These are phyloP conservation scores for Sebastiscus albofasciatus DNA, from an alignment of 2,797 vertebrate species.

Conservation along the genomic window DNA sequence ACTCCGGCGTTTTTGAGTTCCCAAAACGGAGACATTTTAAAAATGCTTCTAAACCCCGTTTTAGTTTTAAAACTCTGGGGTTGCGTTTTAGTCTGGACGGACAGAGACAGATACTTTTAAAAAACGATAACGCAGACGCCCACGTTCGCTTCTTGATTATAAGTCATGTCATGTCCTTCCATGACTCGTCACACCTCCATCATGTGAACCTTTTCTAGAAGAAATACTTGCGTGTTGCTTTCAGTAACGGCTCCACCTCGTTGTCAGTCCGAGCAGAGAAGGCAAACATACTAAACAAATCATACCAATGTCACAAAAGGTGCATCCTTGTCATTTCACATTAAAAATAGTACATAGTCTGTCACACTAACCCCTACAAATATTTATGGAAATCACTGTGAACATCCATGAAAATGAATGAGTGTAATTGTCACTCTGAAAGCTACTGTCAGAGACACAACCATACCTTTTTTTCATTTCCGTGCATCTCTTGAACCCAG, in stretches of 20 bases:
- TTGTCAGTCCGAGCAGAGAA: no score
- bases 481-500: slow-evolving; percentile 25
- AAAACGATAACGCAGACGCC: rapidly evolving
- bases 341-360: neutral
- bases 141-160: rapidly evolving
- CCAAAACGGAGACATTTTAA: neutral
- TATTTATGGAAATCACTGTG: slow-evolving; percentile 20
- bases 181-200: rapidly evolving
- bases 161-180: neutral
- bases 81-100: no score
- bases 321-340: neutral
- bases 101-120: no score
- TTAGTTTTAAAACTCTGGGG: no score
- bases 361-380: neutral
- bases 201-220: no score
- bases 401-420: slow-evolving; percentile 6
- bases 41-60: neutral
- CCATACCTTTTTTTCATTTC: slow-evolving; percentile 15
- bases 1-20: no score
- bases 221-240: no score
- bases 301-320: neutral
- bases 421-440: slow-evolving; percentile 12
- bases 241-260: no score
- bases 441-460: neutral
- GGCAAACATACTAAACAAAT: neutral